Percentiles rank a stretch among this genome's conserved stretches.
phyloP scores from a whole-genome alignment of 1,140 invertebrate genomes.

The Dendroctonus ponderosae region DNA sequence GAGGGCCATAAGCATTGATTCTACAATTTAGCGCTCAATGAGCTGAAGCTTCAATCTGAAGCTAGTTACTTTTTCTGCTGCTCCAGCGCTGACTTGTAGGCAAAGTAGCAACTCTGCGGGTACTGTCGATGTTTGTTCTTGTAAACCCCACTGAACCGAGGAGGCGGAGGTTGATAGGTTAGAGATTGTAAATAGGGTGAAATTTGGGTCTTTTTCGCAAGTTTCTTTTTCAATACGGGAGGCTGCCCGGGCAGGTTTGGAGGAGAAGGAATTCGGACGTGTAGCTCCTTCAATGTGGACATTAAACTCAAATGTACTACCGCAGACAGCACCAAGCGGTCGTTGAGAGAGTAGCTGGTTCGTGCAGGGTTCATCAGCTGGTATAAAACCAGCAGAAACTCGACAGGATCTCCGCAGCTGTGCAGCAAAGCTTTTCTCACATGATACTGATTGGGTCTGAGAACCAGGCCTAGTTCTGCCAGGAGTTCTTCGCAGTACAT shows the following conservation, averaged over 20 bases:
- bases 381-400: constrained; percentile 46
- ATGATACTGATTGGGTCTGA: constrained; percentile 37
- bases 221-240: background rate
- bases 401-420: constrained; percentile 40
- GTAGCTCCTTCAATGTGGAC: constrained; percentile 45
- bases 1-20: constrained; percentile 43
- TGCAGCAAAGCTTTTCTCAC: constrained; percentile 39
- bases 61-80: constrained; percentile 10
- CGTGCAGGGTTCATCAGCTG: constrained; percentile 40
- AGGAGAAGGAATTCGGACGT: constrained; percentile 47
- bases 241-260: constrained; percentile 30
- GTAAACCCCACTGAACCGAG: constrained; percentile 40
- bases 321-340: constrained; percentile 42
- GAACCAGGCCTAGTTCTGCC: constrained; percentile 40
- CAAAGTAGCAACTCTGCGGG: constrained; percentile 46
- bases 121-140: constrained; percentile 41
- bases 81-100: constrained; percentile 34
- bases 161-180: constrained; percentile 36
- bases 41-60: no score
- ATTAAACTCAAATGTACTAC: constrained; percentile 45
- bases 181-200: constrained; percentile 43
- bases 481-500: constrained; percentile 34
- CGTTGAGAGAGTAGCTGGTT: constrained; percentile 35
- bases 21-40: no score
- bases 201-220: background rate